Evolutionary conservation across 2,888 invertebrate genomes (phyloP).

Genomic region (Brachyopa scutellaris): DNA sequence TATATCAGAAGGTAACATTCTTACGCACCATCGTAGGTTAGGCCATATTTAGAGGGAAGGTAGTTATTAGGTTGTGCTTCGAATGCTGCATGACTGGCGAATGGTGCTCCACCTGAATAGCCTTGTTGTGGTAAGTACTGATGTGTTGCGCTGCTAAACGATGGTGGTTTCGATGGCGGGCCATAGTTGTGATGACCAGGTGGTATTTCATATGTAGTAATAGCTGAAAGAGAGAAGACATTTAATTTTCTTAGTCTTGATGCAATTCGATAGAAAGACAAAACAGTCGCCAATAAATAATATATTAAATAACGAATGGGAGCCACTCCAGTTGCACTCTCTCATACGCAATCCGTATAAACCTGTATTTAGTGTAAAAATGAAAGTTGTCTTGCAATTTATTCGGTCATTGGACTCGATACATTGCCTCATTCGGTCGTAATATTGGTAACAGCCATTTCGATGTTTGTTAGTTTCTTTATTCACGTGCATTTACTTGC

Average conservation of each 20-base stretch:
- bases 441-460: slow-evolving; percentile 1
- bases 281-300: slow-evolving; percentile 13
- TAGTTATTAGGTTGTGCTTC: slow-evolving; percentile 80
- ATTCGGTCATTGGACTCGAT: slow-evolving; percentile 60
- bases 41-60: slow-evolving; percentile 79
- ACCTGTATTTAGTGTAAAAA: slow-evolving; percentile 56
- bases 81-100: slow-evolving; percentile 79
- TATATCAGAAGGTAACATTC: neutral
- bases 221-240: slow-evolving; percentile 75
- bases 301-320: slow-evolving; percentile 49
- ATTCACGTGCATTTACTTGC: slow-evolving; percentile 6
- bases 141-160: slow-evolving; percentile 79
- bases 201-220: slow-evolving; percentile 80
- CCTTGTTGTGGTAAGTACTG: slow-evolving; percentile 79
- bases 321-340: slow-evolving; percentile 1
- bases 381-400: slow-evolving; percentile 63
- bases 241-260: neutral
- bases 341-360: slow-evolving; percentile 37
- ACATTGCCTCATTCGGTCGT: slow-evolving; percentile 22
- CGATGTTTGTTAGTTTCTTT: neutral
- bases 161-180: slow-evolving; percentile 80
- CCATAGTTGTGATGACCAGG: slow-evolving; percentile 79
- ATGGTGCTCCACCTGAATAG: slow-evolving; percentile 77
- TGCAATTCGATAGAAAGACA: neutral
- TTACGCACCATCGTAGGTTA: slow-evolving; percentile 79